Evolutionary conservation across 2,888 invertebrate genomes (phyloP), one percentile per base, ranked within the genome.

Genomic region (Julus scandinavius): DNA sequence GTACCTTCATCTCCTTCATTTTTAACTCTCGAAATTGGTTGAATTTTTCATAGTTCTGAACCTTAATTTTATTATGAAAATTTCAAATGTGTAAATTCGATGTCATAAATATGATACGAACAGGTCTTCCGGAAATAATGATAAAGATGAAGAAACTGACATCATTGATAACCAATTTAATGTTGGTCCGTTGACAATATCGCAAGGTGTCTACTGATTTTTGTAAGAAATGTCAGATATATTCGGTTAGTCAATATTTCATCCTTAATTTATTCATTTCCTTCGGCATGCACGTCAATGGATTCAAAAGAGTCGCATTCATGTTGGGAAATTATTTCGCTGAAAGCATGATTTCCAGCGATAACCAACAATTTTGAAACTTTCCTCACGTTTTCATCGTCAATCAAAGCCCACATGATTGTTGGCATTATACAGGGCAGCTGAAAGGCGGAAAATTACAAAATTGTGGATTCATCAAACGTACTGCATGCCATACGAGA

Each of bases 341-440:
- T 80, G 38, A 80, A 80, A 80, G 80, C 80, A 80, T 40, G 80
- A 80, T 80, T 80, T 80, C 15, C 13, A 80, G 80, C 15, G 80
- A 80, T 80, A 80, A 80, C 80, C 80, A 80, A 80, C 80, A 80
- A 80, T 80, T 80, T 80, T 80, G 80, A 80, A 80, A 40, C 38
- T 80, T 80, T 80, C 80, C 80, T 80, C 80, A 80, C 80, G 80
- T 80, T 80, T 80, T 9, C 80, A 80, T 80, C 80, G 80, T 80
- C 80, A 80, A 80, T 80, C 80, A 80, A 80, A 80, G 15, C 38
- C 38, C 38, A 17, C 45, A 80, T 80, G 38, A 80, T 80, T 80
- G 80, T 38, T 38, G 38, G 80, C 20, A 72, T 72, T 72, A 72
- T 72, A 72, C 20, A 20, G 63, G 63, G 63, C 63, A 72, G 5